Conservation (phyloP, 2,888 invertebrate species). For the Tipula vernalis region DNA sequence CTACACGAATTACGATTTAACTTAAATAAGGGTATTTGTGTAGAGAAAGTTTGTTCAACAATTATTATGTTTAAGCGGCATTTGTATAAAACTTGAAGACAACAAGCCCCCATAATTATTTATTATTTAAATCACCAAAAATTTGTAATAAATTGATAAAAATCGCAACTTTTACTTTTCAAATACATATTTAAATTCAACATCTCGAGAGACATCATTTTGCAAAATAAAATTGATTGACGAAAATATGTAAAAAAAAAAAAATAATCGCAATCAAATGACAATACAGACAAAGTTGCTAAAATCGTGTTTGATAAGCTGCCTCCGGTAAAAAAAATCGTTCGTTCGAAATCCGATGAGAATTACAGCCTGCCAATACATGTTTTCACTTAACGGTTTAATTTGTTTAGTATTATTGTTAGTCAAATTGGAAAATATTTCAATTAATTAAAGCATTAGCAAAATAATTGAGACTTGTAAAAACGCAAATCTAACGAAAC, state of each 20-base stretch:
- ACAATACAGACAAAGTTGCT: no score
- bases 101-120: not conserved
- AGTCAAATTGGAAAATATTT: not conserved
- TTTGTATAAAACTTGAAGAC: no score
- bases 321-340: not conserved
- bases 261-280: no score
- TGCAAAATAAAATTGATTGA: not conserved
- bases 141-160: no score
- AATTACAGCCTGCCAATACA: not conserved
- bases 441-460: not conserved
- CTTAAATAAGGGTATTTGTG: no score
- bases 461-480: not conserved
- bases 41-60: no score
- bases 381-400: not conserved
- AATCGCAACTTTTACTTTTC: not conserved
- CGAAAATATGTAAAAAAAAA: not conserved
- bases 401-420: not conserved
- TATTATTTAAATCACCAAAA: no score
- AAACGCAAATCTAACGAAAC: not conserved
- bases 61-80: no score
- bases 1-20: no score
- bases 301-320: no score
- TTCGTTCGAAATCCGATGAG: not conserved
- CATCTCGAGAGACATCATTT: no score
- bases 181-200: not conserved